Percentiles rank a stretch among this genome's conserved stretches.
Conservation (phyloP, 2,888 invertebrate genomes). For the Leptopilina syphax region DNA sequence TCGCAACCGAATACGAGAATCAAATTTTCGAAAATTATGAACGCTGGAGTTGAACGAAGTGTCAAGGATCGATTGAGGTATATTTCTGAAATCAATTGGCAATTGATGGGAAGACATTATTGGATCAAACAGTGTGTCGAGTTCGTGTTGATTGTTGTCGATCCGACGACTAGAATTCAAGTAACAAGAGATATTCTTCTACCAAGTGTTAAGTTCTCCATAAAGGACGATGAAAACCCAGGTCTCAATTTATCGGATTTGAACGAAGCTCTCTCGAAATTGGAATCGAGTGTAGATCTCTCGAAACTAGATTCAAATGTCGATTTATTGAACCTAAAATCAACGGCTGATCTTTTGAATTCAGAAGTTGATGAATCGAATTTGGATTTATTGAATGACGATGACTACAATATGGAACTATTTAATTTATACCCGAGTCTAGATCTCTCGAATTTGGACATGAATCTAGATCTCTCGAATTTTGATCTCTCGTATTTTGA, state of each 20-base stretch:
- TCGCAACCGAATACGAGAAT: slow-evolving; percentile 91
- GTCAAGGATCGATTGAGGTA: slow-evolving; percentile 94
- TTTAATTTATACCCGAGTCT: too few species aligned
- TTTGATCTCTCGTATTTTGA: slow-evolving; percentile 78
- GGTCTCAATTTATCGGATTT: too few species aligned
- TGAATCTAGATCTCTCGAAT: slow-evolving; percentile 86
- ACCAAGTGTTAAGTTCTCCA: slow-evolving; percentile 90
- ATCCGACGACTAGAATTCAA: slow-evolving; percentile 84
- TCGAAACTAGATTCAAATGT: too few species aligned
- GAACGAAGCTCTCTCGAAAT: too few species aligned
- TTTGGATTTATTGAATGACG: too few species aligned
- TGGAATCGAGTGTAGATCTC: too few species aligned
- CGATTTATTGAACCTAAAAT: too few species aligned
- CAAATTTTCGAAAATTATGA: slow-evolving; percentile 96
- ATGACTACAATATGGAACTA: too few species aligned
- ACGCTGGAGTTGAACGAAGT: slow-evolving; percentile 89
- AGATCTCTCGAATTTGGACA: slow-evolving; percentile 83
- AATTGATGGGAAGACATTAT: slow-evolving; percentile 95
- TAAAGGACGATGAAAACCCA: slow-evolving; percentile 84
- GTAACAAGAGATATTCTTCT: slow-evolving; percentile 88
- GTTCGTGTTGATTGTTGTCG: slow-evolving; percentile 89
- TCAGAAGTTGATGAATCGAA: too few species aligned
- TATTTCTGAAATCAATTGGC: slow-evolving; percentile 98
- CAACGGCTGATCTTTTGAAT: too few species aligned
- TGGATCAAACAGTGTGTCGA: slow-evolving; percentile 99